Percentiles rank a stretch among this genome's conserved stretches.
phyloP scores from a whole-genome alignment of 2,113 vertebrate species.

The Cervus canadensis region DNA sequence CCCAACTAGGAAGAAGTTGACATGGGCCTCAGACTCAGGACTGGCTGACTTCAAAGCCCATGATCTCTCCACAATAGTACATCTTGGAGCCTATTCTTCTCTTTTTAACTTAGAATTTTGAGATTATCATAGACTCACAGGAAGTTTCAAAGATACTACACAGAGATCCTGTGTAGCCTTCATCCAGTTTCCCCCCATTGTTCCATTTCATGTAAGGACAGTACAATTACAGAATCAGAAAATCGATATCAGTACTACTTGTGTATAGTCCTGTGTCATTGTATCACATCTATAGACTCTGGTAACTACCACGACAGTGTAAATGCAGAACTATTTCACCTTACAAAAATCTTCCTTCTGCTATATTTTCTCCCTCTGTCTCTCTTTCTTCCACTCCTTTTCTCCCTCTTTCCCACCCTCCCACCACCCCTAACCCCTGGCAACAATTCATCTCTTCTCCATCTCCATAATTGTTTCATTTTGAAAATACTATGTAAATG shows the following conservation, averaged over 20 bases:
- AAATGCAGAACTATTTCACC: not conserved
- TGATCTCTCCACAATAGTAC: not conserved
- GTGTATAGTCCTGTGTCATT: not conserved
- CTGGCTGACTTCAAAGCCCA: not conserved
- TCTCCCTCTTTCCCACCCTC: not conserved
- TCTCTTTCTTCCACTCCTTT: not conserved
- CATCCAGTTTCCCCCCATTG: not conserved
- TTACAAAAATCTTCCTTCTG: not conserved
- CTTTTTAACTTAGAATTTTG: not conserved
- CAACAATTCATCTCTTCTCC: not conserved
- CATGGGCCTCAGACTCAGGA: not conserved
- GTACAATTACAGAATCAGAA: not conserved
- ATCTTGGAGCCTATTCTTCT: not conserved
- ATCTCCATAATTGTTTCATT: not conserved
- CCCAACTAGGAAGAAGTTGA: not conserved
- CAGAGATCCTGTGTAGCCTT: not conserved
- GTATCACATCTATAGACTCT: not conserved
- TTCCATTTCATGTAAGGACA: not conserved
- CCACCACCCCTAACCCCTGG: not conserved
- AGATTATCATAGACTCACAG: not conserved
- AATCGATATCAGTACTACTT: not conserved
- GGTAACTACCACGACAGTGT: not conserved
- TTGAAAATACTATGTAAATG: not conserved
- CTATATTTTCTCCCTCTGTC: not conserved
- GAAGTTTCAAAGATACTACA: not conserved